Percentiles rank a stretch among this genome's conserved stretches.
phyloP scores from a whole-genome alignment of 1,140 invertebrate genomes.

The Cepaea nemoralis region DNA sequence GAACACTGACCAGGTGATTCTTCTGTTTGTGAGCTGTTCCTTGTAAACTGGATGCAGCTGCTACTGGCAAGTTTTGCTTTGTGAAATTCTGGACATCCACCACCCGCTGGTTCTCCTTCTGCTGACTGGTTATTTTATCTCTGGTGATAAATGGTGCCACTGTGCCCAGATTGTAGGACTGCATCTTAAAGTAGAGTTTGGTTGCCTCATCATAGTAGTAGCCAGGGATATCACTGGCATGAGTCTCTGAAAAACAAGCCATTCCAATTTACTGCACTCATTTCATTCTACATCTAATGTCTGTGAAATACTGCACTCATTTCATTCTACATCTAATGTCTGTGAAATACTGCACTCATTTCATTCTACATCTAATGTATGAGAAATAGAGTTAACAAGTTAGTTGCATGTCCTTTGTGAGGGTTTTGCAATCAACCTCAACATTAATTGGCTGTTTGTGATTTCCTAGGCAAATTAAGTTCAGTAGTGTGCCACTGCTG shows the following conservation, averaged over 20 bases:
- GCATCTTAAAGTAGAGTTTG: conserved; percentile 61
- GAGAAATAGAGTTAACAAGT: too few relatives aligned
- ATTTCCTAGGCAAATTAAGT: too few relatives aligned
- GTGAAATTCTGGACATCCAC: conserved; percentile 36
- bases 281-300: too few relatives aligned
- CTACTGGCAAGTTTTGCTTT: neutral
- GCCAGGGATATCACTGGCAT: conserved; percentile 55
- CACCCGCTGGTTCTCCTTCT: conserved; percentile 52
- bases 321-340: too few relatives aligned
- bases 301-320: too few relatives aligned
- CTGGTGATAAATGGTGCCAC: conserved; percentile 50
- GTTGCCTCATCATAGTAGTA: conserved; percentile 62
- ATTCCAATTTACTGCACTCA: too few relatives aligned
- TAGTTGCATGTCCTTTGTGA: too few relatives aligned
- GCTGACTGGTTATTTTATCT: conserved; percentile 47
- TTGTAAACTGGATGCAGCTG: neutral
- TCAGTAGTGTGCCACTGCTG: too few relatives aligned
- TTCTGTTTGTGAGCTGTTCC: neutral
- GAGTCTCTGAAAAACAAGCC: neutral
- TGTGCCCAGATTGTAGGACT: conserved; percentile 43
- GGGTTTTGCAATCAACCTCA: too few relatives aligned
- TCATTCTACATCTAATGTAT: too few relatives aligned
- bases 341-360: too few relatives aligned
- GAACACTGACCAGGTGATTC: neutral
- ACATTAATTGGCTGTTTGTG: too few relatives aligned